These are phyloP conservation scores for Picus viridis DNA, from an alignment of 2,797 vertebrate genomes.

Conservation along the genomic window DNA sequence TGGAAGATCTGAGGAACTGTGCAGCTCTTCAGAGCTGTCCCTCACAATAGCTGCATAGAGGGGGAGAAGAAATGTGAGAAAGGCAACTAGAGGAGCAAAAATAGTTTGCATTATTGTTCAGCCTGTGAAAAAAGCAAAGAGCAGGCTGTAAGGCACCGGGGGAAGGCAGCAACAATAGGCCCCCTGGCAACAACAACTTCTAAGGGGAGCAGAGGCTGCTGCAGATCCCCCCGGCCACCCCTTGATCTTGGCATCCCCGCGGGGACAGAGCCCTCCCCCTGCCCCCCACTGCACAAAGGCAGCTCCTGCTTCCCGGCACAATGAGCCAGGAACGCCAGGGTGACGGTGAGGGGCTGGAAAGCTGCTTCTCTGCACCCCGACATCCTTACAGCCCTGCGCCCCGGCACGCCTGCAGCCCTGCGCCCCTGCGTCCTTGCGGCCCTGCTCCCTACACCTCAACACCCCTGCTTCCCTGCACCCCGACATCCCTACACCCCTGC, in stretches of 20 bases:
- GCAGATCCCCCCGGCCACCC: slow-evolving; percentile 49
- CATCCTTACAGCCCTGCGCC: neutral
- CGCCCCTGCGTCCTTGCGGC: neutral
- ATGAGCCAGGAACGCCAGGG: neutral
- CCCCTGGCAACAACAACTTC: slow-evolving; percentile 73
- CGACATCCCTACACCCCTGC: neutral
- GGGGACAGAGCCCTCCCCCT: slow-evolving; percentile 56
- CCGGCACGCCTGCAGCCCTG: too few relatives aligned
- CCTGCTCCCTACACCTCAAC: neutral
- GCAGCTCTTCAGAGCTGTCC: neutral
- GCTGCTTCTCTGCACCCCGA: neutral
- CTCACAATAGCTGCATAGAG: slow-evolving; percentile 1
- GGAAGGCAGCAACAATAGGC: slow-evolving; percentile 62
- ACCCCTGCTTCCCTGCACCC: neutral
- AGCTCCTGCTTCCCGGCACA: slow-evolving; percentile 13
- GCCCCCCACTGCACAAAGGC: slow-evolving; percentile 31
- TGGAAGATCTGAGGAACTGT: neutral
- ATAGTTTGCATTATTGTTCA: slow-evolving; percentile 64
- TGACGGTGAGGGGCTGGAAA: neutral
- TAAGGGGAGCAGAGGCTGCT: slow-evolving; percentile 49
- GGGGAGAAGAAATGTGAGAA: neutral
- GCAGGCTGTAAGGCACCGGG: slow-evolving; percentile 44
- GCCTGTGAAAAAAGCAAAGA: slow-evolving; percentile 63
- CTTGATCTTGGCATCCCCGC: slow-evolving; percentile 46
- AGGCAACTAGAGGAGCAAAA: slow-evolving; percentile 39